Conservation (phyloP, 2,797 vertebrate genomes). For the Chiroxiphia lanceolata region DNA sequence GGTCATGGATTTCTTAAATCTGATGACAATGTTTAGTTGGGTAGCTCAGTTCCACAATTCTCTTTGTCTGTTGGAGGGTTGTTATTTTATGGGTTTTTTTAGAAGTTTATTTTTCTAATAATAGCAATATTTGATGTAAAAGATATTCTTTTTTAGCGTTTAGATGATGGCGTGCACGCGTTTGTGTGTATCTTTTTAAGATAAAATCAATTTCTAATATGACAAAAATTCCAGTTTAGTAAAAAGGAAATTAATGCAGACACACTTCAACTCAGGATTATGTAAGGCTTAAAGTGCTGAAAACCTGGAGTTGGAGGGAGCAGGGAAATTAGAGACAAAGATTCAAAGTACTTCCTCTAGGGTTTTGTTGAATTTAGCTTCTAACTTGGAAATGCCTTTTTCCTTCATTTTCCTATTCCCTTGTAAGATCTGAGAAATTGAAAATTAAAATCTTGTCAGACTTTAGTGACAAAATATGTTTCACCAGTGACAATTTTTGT, state of each 20-base stretch:
- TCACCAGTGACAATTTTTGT: not conserved
- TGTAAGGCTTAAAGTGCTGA: not conserved
- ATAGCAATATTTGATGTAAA: not conserved
- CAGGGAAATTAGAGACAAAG: not conserved
- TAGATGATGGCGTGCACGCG: rapidly evolving
- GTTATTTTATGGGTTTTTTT: not conserved
- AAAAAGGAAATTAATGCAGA: not conserved
- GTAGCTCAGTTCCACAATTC: not conserved
- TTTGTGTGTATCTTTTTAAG: not conserved
- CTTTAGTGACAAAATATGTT: not conserved
- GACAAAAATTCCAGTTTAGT: not conserved
- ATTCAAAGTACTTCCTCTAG: not conserved
- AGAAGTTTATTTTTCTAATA: not conserved
- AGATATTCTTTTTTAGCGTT: not conserved
- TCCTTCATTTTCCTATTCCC: not conserved
- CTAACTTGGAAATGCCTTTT: not conserved
- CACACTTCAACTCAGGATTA: not conserved
- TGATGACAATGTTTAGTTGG: not conserved
- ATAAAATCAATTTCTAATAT: not conserved
- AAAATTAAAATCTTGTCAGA: not conserved
- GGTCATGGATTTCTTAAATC: not conserved
- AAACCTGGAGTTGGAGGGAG: not conserved
- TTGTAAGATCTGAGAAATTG: not conserved
- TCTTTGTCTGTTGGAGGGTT: not conserved
- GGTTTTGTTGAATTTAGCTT: not conserved